Base-by-base conservation (phyloP, 92 coral and sea anemone species). In the Porites evermanni region DNA sequence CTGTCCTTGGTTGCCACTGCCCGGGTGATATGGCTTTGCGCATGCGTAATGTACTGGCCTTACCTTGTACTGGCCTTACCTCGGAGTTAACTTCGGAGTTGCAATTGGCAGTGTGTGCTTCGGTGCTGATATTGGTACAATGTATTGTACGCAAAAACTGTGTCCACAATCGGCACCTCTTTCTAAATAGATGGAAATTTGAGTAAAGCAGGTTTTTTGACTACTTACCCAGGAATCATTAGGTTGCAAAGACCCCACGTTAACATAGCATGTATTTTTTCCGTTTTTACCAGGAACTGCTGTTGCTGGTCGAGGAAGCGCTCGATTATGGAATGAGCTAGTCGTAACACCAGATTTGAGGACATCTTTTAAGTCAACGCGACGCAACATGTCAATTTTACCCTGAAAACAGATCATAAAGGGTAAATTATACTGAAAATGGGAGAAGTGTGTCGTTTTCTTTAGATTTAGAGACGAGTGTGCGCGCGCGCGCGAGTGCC, bases 301-400 rank as follows among this genome's bases (percentile, higher is more conserved):
- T 38, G 91, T 80, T 63, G 52, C 78, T 69, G 92, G 94, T 16
- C 90, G 95, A 75, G 92, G 93, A 64, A 83, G 78, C 18, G 91
- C 82, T 65, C 79, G 79, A 18, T 81, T 53, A 21, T 87, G 70
- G 78, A 75, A 87, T 44, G 90, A 76, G 72, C 53, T 83, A 20
- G 80, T 66, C 14, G 91, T 63, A 70, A 80, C 91, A 50, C 68
- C 85, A 51, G 91, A 89, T 16, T 81, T 84, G 19, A 65, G 72
- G 14, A 89, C 84, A 7, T 85, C 89, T 32, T 70, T 47, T 20
- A 90, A 73, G 59, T 94, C 94, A 63, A 94, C 77, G 6, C 92
- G 82, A 2, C 95, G 91, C 24, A 94, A 86, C 92, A 94, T 92
- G 58, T 94, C 98, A 2, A 91, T 91, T 88, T 92, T 94, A 9